Conservation (phyloP, 2,888 invertebrate genomes). For the Philaethria dido region DNA sequence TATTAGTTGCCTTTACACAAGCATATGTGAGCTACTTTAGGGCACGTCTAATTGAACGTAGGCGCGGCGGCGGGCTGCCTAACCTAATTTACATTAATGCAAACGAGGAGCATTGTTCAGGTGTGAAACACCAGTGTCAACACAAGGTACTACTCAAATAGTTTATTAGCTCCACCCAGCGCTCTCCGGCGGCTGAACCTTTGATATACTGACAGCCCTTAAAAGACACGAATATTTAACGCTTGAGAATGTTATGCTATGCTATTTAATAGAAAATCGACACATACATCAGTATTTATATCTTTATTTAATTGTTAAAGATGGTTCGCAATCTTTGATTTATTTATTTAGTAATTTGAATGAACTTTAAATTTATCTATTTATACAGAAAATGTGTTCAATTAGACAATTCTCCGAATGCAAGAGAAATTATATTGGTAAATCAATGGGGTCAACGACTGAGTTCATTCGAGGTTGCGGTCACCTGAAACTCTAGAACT, state of each 20-base stretch:
- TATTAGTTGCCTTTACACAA: slow-evolving; percentile 69
- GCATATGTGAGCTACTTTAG: slow-evolving; percentile 76
- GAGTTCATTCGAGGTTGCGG: slow-evolving; percentile 63
- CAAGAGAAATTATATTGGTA: slow-evolving; percentile 67
- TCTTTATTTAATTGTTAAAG: not conserved
- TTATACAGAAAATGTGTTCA: not conserved
- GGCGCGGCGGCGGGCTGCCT: slow-evolving; percentile 73
- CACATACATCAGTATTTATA: not conserved
- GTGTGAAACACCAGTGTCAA: slow-evolving; percentile 84
- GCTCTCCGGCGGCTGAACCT: slow-evolving; percentile 74
- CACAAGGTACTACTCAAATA: slow-evolving; percentile 81
- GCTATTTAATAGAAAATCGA: slow-evolving; percentile 1
- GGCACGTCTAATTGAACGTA: slow-evolving; percentile 81
- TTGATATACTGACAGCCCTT: slow-evolving; percentile 77
- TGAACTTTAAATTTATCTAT: not conserved
- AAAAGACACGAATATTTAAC: slow-evolving; percentile 77
- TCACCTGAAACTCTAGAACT: slow-evolving; percentile 75
- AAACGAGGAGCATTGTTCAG: slow-evolving; percentile 84
- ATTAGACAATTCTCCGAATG: slow-evolving; percentile 9
- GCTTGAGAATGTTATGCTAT: slow-evolving; percentile 72
- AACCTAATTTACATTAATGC: slow-evolving; percentile 84
- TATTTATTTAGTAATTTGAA: not conserved
- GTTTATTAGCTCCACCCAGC: slow-evolving; percentile 83
- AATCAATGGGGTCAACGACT: slow-evolving; percentile 71
- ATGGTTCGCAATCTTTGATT: not conserved